These are phyloP conservation scores for Eubasilissa regina DNA, from an alignment of 1,140 invertebrate genomes.

Conservation along the genomic window DNA sequence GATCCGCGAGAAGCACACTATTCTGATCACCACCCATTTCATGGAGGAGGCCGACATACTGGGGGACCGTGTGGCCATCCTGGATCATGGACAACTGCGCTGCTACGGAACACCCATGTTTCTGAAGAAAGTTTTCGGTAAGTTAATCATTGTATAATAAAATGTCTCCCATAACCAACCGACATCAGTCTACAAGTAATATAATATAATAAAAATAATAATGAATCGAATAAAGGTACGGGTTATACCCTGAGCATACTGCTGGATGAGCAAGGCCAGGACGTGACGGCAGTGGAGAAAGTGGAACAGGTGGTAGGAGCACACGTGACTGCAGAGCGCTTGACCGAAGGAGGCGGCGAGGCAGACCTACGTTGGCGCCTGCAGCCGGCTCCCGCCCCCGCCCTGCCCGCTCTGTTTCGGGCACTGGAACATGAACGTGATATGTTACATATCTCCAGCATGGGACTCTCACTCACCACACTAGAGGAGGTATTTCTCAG, in stretches of 20 bases:
- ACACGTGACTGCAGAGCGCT: neutral
- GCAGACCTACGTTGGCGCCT: conserved; percentile 14
- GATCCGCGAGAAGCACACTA: conserved; percentile 79
- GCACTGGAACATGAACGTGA: conserved; percentile 70
- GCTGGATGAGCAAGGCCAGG: neutral
- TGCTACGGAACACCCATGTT: conserved; percentile 76
- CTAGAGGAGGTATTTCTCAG: conserved; percentile 83
- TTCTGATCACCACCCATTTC: conserved; percentile 96
- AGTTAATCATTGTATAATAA: neutral
- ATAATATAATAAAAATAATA: too few relatives aligned
- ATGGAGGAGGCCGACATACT: conserved; percentile 98
- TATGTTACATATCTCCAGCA: conserved; percentile 73
- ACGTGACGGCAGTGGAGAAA: neutral
- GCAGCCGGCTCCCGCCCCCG: neutral
- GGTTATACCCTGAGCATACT: conserved; percentile 58
- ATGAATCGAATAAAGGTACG: conserved; percentile 53
- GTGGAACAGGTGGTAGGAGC: neutral
- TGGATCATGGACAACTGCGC: conserved; percentile 85
- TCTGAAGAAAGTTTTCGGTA: conserved; percentile 61
- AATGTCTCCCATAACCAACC: too few relatives aligned
- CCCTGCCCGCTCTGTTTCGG: conserved; percentile 71
- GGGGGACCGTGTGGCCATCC: conserved; percentile 93
- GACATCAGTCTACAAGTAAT: too few relatives aligned
- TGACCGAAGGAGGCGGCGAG: neutral
- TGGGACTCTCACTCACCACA: conserved; percentile 77